Conservation (phyloP, 2,113 vertebrate genomes). For the Ginglymostoma cirratum region DNA sequence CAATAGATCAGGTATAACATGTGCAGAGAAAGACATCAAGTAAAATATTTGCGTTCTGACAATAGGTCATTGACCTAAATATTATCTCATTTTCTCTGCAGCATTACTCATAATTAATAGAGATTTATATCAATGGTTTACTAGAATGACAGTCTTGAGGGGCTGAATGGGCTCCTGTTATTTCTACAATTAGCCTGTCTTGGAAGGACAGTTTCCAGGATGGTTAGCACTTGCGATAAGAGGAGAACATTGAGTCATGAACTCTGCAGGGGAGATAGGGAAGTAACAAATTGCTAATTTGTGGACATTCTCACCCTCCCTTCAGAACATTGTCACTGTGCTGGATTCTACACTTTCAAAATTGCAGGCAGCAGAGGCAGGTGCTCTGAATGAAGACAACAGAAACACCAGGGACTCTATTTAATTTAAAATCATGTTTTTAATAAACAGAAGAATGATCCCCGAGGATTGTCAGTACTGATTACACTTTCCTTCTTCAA, state of each 20-base stretch:
- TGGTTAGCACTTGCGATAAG: not conserved
- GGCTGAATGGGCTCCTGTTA: not conserved
- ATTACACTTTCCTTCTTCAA: not conserved
- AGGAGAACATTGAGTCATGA: not conserved
- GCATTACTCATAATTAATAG: not conserved
- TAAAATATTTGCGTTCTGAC: too few relatives aligned
- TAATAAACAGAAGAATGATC: not conserved
- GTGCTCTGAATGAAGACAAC: accelerated
- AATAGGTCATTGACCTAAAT: not conserved
- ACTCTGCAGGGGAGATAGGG: not conserved
- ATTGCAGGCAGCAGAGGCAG: constrained; percentile 42
- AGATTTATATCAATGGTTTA: not conserved
- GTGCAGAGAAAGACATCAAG: not conserved
- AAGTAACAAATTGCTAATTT: not conserved
- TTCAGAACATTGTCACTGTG: constrained; percentile 53
- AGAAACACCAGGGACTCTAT: too few relatives aligned
- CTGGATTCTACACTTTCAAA: constrained; percentile 44
- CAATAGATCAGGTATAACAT: not conserved
- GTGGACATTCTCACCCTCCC: constrained; percentile 15
- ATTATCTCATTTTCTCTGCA: not conserved
- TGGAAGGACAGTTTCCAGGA: not conserved
- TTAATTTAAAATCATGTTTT: not conserved
- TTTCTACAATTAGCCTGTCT: not conserved
- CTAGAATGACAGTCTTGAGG: not conserved
- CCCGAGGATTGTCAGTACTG: not conserved